Evolutionary conservation across 2,797 vertebrate species (phyloP).

Genomic region (Rachycentron canadum): DNA sequence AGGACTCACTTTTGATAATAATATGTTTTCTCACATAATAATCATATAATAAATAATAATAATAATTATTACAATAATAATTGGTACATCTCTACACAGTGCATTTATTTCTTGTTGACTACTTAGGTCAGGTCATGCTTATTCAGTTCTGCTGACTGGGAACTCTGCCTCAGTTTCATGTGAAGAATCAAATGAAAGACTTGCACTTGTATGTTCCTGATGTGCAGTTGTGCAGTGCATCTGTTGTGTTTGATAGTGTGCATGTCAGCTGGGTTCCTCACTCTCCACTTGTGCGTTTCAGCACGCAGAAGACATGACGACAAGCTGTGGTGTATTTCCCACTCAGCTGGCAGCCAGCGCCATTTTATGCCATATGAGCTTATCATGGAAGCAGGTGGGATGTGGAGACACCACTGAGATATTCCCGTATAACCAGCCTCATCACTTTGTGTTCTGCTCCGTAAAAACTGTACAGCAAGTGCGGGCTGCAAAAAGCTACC

Average conservation of each 20-base stretch:
- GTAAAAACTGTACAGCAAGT: not conserved
- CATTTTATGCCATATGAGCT: conserved; percentile 55
- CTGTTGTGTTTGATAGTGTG: not conserved
- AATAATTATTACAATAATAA: no score
- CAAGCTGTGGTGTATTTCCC: conserved; percentile 67
- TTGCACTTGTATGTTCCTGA: not conserved
- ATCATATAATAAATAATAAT: no score
- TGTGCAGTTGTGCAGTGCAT: no score
- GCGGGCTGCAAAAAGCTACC: not conserved
- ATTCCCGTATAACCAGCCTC: conserved; percentile 29
- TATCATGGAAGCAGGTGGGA: conserved; percentile 52
- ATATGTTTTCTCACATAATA: no score
- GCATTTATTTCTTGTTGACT: no score
- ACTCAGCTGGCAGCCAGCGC: conserved; percentile 39
- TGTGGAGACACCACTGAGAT: conserved; percentile 41
- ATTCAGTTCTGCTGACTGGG: no score
- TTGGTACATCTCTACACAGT: no score
- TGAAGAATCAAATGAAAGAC: no score
- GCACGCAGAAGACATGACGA: conserved; percentile 53
- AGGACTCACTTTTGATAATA: no score
- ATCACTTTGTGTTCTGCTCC: not conserved
- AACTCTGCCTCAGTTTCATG: not conserved
- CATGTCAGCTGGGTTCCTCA: conserved; percentile 14
- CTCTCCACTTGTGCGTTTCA: conserved; percentile 42
- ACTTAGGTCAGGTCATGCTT: no score